Conservation (phyloP, 2,888 invertebrate species). For the Drosophila putrida region DNA sequence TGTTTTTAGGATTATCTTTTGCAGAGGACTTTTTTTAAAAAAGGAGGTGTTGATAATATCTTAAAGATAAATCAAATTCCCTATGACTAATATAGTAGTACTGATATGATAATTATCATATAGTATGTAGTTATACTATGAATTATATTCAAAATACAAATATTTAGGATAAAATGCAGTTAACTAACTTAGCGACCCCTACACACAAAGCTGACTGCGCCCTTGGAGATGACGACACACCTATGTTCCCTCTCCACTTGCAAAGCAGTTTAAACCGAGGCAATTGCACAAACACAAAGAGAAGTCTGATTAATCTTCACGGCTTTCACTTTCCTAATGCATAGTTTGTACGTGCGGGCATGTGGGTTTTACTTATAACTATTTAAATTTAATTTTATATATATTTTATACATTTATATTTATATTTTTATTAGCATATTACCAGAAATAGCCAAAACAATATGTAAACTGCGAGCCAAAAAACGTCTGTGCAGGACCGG, state of each 20-base stretch:
- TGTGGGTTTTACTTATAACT: background rate
- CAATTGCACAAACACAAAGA: slow-evolving; percentile 27
- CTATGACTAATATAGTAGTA: no score
- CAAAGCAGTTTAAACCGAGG: background rate
- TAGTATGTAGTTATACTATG: no score
- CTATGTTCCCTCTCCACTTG: background rate
- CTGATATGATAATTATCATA: no score
- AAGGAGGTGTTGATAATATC: no score
- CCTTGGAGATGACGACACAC: slow-evolving; percentile 63
- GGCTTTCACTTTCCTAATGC: slow-evolving; percentile 56
- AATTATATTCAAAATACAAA: no score
- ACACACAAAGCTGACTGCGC: no score
- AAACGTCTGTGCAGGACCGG: slow-evolving; percentile 93
- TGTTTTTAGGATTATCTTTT: no score
- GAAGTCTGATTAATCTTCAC: slow-evolving; percentile 52
- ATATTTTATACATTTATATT: background rate
- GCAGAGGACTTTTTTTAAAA: no score
- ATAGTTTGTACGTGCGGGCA: background rate
- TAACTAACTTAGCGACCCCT: no score
- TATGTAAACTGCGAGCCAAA: slow-evolving; percentile 92
- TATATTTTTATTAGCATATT: slow-evolving; percentile 64
- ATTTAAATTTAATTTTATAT: background rate
- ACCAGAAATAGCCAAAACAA: slow-evolving; percentile 95
- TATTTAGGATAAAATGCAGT: no score
- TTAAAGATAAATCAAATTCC: no score